A percentile compares a stretch with the other conserved stretches of the same genome.
phyloP scores from a whole-genome alignment of 2,797 vertebrate species.

The Pseudomugil tenellus region DNA sequence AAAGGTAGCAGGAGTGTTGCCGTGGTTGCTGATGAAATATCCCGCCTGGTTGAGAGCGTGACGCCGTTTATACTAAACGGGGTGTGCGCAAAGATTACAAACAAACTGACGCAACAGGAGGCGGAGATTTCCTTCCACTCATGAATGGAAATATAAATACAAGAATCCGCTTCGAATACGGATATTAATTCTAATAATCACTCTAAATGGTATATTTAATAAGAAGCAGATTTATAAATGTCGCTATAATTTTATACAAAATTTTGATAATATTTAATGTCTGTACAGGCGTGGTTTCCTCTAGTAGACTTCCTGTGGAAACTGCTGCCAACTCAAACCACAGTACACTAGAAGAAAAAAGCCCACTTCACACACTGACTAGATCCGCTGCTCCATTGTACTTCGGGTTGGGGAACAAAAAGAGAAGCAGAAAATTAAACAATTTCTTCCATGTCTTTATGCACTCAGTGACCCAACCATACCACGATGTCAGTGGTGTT shows the following conservation, averaged over 20 bases:
- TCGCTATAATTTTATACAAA: no score
- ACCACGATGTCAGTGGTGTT: neutral
- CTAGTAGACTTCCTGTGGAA: slow-evolving; percentile 59
- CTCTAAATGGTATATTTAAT: rapidly evolving
- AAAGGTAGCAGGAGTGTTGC: neutral
- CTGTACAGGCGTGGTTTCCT: neutral
- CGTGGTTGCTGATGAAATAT: slow-evolving; percentile 55
- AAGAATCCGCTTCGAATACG: neutral
- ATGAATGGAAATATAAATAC: slow-evolving; percentile 35
- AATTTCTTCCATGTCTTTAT: slow-evolving; percentile 36
- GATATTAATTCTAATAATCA: rapidly evolving
- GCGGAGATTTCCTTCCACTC: slow-evolving; percentile 19
- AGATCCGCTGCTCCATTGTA: slow-evolving; percentile 53
- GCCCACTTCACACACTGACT: neutral
- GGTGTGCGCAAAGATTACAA: slow-evolving; percentile 29
- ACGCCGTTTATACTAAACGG: slow-evolving; percentile 23
- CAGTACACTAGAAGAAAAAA: neutral
- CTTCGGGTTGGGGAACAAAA: slow-evolving; percentile 36
- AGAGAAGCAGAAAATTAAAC: slow-evolving; percentile 24
- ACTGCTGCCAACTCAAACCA: neutral
- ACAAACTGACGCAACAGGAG: slow-evolving; percentile 39
- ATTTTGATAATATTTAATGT: no score
- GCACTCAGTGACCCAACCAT: slow-evolving; percentile 30
- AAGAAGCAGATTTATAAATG: neutral
- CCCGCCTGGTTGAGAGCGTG: slow-evolving; percentile 13